Percentiles rank a stretch among this genome's conserved stretches.
These are phyloP conservation scores for Itoplectis maculator DNA, from an alignment of 2,888 invertebrate genomes.

Conservation along the genomic window DNA sequence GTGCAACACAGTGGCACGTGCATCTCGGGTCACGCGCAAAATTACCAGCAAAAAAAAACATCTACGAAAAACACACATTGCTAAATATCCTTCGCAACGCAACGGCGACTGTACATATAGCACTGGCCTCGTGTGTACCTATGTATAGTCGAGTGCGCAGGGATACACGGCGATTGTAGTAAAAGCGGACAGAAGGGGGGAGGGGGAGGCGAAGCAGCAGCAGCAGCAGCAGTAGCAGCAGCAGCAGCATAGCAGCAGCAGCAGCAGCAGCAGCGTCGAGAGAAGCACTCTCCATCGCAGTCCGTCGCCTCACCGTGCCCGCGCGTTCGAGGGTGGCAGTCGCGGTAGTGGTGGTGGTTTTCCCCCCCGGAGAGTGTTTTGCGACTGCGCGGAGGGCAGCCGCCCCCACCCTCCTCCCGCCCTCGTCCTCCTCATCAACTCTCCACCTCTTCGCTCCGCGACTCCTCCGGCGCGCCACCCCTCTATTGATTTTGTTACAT, in stretches of 20 bases:
- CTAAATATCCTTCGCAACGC: background rate
- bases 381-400: slow-evolving; percentile 81
- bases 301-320: slow-evolving; percentile 85
- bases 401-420: slow-evolving; percentile 83
- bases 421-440: slow-evolving; percentile 58
- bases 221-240: too few species aligned
- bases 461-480: slow-evolving; percentile 83
- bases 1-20: too few species aligned
- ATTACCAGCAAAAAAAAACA: background rate
- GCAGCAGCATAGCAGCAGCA: too few species aligned
- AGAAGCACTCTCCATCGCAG: slow-evolving; percentile 83
- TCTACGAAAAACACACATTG: background rate
- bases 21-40: background rate
- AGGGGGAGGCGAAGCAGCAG: slow-evolving; percentile 63
- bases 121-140: too few species aligned
- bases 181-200: slow-evolving; percentile 60
- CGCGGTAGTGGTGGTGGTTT: too few species aligned
- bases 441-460: slow-evolving; percentile 73
- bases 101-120: too few species aligned
- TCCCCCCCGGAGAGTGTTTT: slow-evolving; percentile 80
- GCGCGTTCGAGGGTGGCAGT: slow-evolving; percentile 82
- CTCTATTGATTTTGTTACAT: slow-evolving; percentile 85
- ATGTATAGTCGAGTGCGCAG: slow-evolving; percentile 46
- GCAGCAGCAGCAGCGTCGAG: too few species aligned
- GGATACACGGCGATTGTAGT: slow-evolving; percentile 56